Percentiles rank a stretch among this genome's conserved stretches.
Evolutionary conservation across 2,888 invertebrate species (phyloP).

Genomic region (Spisula subtruncata): DNA sequence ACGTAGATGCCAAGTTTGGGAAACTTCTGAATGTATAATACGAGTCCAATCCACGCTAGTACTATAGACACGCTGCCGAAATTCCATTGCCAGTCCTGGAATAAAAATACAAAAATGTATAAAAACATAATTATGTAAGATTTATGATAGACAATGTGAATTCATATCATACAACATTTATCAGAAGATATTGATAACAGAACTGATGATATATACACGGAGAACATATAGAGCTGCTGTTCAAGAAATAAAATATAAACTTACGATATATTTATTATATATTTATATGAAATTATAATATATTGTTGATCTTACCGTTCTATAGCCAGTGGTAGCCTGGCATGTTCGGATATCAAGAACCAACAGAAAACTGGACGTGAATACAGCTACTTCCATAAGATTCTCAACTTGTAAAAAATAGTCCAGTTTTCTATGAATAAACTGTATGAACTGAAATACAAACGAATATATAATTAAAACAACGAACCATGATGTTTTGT

Average conservation of each 20-base stretch:
- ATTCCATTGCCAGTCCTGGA: constrained; percentile 89
- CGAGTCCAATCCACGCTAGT: constrained; percentile 88
- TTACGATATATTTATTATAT: no score
- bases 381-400: constrained; percentile 88
- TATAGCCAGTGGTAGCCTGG: constrained; percentile 86
- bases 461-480: background rate
- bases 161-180: no score
- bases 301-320: constrained; percentile 82
- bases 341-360: constrained; percentile 88
- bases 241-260: no score
- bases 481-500: no score
- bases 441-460: constrained; percentile 86
- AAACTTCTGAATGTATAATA: constrained; percentile 87
- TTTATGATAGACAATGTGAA: no score
- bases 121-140: no score
- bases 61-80: constrained; percentile 88
- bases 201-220: no score
- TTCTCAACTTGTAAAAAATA: constrained; percentile 88
- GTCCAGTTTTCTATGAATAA: constrained; percentile 86
- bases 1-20: constrained; percentile 87
- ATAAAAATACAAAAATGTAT: constrained; percentile 25
- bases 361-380: constrained; percentile 88
- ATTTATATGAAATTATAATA: no score
- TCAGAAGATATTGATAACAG: no score
- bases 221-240: no score